Percentiles rank a stretch among this genome's conserved stretches.
phyloP scores from a whole-genome alignment of 2,113 vertebrate species.

The Neoarius graeffei region DNA sequence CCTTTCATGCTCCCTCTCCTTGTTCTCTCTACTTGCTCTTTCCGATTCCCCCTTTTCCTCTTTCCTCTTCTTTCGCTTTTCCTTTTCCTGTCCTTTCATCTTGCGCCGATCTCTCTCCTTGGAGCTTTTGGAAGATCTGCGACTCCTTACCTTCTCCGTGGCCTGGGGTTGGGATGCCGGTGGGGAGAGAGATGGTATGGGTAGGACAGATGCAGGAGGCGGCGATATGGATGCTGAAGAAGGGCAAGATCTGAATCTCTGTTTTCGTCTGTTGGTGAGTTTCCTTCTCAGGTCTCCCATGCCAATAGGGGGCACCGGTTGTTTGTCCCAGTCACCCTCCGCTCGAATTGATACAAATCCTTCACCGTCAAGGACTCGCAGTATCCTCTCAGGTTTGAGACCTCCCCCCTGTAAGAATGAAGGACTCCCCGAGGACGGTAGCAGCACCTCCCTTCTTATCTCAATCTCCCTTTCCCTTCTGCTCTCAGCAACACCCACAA shows the following conservation, averaged over 20 bases:
- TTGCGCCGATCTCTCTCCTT: slow-evolving; percentile 67
- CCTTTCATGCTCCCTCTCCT: slow-evolving; percentile 37
- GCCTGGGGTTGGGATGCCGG: slow-evolving; percentile 44
- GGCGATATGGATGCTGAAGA: slow-evolving; percentile 63
- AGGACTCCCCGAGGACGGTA: slow-evolving; percentile 57
- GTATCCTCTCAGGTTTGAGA: slow-evolving; percentile 72
- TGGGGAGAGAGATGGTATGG: slow-evolving; percentile 45
- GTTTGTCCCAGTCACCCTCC: slow-evolving; percentile 69
- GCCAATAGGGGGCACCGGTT: slow-evolving; percentile 62
- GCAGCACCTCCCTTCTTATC: slow-evolving; percentile 53
- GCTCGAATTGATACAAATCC: slow-evolving; percentile 80
- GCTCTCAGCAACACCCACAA: slow-evolving; percentile 72
- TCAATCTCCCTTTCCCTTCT: slow-evolving; percentile 57
- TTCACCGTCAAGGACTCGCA: slow-evolving; percentile 79
- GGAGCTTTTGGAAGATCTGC: slow-evolving; percentile 68
- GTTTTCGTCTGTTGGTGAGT: slow-evolving; percentile 81
- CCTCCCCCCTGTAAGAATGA: slow-evolving; percentile 60
- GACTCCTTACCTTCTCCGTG: slow-evolving; percentile 58
- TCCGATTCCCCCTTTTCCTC: slow-evolving; percentile 46
- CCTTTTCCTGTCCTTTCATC: slow-evolving; percentile 65
- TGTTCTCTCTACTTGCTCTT: slow-evolving; percentile 56
- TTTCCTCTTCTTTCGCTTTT: slow-evolving; percentile 59
- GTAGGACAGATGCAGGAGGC: slow-evolving; percentile 56
- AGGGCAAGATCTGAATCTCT: slow-evolving; percentile 74
- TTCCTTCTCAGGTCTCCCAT: slow-evolving; percentile 84